These are phyloP conservation scores for Sarotherodon lohbergeri DNA, from an alignment of 2,113 vertebrate species.

Conservation along the genomic window DNA sequence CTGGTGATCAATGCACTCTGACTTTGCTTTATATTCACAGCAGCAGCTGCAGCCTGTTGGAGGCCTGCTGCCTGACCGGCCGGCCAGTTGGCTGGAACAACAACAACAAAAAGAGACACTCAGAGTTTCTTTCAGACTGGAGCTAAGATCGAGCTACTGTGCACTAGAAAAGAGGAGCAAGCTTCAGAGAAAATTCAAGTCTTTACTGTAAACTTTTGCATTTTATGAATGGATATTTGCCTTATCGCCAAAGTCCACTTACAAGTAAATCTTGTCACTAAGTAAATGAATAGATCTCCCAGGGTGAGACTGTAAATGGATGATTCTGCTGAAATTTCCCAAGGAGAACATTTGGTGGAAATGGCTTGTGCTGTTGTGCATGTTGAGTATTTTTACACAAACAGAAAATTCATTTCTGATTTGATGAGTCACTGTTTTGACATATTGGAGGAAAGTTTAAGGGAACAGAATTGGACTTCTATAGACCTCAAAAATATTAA, in stretches of 20 bases:
- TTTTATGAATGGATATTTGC: background rate
- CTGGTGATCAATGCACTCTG: constrained; percentile 16
- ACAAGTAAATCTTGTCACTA: background rate
- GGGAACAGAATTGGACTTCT: background rate
- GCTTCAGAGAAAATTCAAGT: background rate
- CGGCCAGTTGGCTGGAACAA: constrained; percentile 17
- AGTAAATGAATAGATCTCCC: background rate
- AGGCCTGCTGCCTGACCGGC: constrained; percentile 9
- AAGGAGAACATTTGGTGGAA: background rate
- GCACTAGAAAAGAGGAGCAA: background rate
- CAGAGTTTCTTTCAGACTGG: background rate
- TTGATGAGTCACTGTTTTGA: background rate
- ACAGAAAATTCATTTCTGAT: background rate
- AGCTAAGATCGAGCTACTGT: constrained; percentile 11
- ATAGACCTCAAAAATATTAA: background rate
- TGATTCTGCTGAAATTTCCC: background rate
- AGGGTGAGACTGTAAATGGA: background rate
- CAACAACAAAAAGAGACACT: background rate
- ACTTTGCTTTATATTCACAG: constrained; percentile 31
- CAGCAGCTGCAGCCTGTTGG: constrained; percentile 24
- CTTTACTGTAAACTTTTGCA: background rate
- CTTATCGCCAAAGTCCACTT: background rate
- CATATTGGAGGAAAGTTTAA: background rate
- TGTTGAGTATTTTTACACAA: background rate
- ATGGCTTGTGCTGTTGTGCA: background rate